These are phyloP conservation scores for Equus przewalskii DNA, from an alignment of 2,113 vertebrate genomes.

Conservation along the genomic window DNA sequence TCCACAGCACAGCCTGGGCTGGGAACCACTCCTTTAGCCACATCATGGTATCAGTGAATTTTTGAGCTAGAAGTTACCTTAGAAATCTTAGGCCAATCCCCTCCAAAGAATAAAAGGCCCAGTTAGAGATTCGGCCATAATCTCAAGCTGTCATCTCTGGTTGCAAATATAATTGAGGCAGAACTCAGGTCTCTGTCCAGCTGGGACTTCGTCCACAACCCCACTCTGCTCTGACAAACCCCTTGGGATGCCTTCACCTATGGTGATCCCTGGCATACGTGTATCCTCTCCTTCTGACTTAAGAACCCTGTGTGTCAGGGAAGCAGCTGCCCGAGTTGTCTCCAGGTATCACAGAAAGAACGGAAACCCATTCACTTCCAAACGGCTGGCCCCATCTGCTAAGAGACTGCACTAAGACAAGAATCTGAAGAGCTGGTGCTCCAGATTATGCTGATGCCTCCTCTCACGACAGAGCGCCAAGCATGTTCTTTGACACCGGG, in stretches of 20 bases:
- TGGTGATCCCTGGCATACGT: rapidly evolving
- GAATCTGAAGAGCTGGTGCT: not conserved
- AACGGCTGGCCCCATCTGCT: too few species aligned
- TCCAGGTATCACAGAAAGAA: not conserved
- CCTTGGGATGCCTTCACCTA: not conserved
- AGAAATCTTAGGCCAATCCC: not conserved
- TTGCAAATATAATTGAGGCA: not conserved
- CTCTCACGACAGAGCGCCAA: not conserved
- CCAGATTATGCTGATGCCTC: rapidly evolving
- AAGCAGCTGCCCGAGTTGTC: not conserved
- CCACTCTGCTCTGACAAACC: not conserved
- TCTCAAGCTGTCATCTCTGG: not conserved
- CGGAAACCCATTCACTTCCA: not conserved
- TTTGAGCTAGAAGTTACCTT: not conserved
- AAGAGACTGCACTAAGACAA: not conserved
- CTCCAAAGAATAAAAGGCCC: not conserved
- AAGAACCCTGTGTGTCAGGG: not conserved
- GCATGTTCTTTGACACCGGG: not conserved
- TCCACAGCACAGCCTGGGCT: not conserved
- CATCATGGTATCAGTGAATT: too few species aligned
- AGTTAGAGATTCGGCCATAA: not conserved
- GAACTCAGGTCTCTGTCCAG: not conserved
- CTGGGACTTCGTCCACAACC: not conserved
- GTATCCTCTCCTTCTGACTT: not conserved
- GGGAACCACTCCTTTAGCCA: not conserved